Conservation (phyloP, 2,797 vertebrate genomes). For the Hydrolagus colliei region DNA sequence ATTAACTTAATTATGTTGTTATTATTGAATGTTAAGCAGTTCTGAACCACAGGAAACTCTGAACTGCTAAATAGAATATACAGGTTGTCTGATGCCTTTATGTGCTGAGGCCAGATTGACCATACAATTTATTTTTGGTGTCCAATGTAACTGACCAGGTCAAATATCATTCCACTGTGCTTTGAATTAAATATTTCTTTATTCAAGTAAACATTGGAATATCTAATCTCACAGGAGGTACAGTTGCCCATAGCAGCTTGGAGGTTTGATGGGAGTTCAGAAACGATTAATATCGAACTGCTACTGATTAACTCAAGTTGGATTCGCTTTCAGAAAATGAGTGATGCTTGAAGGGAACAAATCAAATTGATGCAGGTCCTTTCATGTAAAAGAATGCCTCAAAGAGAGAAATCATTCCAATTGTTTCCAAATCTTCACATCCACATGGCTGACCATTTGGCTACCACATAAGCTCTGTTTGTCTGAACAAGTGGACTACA, state of each 20-base stretch:
- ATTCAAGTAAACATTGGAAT: conserved; percentile 18
- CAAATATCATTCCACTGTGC: conserved; percentile 1
- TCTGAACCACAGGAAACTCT: too few species aligned
- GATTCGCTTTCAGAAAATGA: conserved; percentile 16
- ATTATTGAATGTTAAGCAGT: too few species aligned
- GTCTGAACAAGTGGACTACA: background rate
- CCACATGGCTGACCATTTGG: background rate
- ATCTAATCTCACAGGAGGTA: background rate
- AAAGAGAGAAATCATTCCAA: conserved; percentile 8
- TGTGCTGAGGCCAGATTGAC: too few species aligned
- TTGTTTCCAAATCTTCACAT: background rate
- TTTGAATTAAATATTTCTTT: conserved; percentile 4
- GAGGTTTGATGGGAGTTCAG: conserved; percentile 17
- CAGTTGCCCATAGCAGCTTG: conserved; percentile 9
- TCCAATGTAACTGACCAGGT: too few species aligned
- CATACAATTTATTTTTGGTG: too few species aligned
- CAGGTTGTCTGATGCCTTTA: too few species aligned
- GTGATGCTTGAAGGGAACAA: background rate
- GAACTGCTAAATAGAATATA: too few species aligned
- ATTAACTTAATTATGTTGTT: too few species aligned
- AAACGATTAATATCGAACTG: conserved; percentile 1
- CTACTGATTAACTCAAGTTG: background rate
- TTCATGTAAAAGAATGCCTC: too few species aligned
- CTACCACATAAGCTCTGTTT: conserved; percentile 4
- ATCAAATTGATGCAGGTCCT: too few species aligned